Percentiles rank a stretch among this genome's conserved stretches.
These are phyloP conservation scores for Watsonalla binaria DNA, from an alignment of 2,888 invertebrate species.

Conservation along the genomic window DNA sequence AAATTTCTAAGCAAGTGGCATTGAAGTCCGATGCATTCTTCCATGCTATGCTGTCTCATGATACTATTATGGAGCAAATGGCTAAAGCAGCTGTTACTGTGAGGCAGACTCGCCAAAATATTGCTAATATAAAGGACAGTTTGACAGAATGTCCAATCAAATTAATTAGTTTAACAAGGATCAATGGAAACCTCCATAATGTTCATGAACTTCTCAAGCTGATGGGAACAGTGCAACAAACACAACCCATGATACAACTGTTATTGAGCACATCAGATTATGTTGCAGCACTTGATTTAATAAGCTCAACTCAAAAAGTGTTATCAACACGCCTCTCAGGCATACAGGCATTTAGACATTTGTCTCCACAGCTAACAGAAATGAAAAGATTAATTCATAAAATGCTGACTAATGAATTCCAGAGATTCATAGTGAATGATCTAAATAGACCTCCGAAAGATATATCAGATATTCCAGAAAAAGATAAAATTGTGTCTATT, in stretches of 20 bases:
- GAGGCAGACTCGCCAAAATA: slow-evolving; percentile 84
- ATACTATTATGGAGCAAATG: slow-evolving; percentile 97
- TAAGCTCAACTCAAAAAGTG: slow-evolving; percentile 97
- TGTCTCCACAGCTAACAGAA: slow-evolving; percentile 96
- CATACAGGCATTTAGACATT: slow-evolving; percentile 95
- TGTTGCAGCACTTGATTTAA: slow-evolving; percentile 97
- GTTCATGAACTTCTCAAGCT: slow-evolving; percentile 88
- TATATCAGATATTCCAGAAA: slow-evolving; percentile 81
- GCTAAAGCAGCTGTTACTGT: slow-evolving; percentile 89
- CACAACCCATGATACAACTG: slow-evolving; percentile 97
- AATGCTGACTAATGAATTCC: slow-evolving; percentile 97
- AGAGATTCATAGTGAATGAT: slow-evolving; percentile 93
- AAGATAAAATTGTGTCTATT: slow-evolving; percentile 92
- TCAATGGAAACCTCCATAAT: slow-evolving; percentile 81
- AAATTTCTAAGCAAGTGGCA: slow-evolving; percentile 95
- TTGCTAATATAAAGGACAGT: slow-evolving; percentile 87
- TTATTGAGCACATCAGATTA: slow-evolving; percentile 97
- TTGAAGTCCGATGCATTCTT: slow-evolving; percentile 98
- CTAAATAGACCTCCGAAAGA: slow-evolving; percentile 87
- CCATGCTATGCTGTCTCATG: slow-evolving; percentile 98
- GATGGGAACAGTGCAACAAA: slow-evolving; percentile 97
- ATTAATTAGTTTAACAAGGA: slow-evolving; percentile 84
- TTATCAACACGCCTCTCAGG: slow-evolving; percentile 93
- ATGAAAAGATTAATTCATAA: slow-evolving; percentile 97
- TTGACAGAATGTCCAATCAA: slow-evolving; percentile 89